A percentile compares a stretch with the other conserved stretches of the same genome.
Conservation (phyloP, 2,113 vertebrate species). For the Ondatra zibethicus region DNA sequence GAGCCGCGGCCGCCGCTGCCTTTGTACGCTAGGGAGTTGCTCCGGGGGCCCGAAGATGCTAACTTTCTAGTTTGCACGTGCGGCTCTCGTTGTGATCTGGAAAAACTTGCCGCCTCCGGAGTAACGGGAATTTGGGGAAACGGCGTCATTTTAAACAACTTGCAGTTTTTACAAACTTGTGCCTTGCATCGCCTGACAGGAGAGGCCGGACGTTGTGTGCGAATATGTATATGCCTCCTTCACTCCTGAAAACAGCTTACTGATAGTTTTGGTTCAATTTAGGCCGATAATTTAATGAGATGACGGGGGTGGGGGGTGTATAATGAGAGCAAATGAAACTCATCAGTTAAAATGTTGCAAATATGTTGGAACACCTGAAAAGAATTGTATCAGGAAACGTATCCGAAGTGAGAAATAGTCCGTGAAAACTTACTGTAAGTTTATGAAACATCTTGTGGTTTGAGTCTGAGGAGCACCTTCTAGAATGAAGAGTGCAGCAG, state of each 20-base stretch:
- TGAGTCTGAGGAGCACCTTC: not conserved
- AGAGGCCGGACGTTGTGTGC: not conserved
- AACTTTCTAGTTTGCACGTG: constrained; percentile 73
- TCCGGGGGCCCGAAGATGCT: not conserved
- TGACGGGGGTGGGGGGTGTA: not conserved
- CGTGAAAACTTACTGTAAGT: constrained; percentile 25
- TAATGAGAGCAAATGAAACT: not conserved
- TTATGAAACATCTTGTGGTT: constrained; percentile 26
- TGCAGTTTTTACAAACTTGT: not conserved
- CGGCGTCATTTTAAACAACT: not conserved
- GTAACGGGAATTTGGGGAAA: constrained; percentile 40
- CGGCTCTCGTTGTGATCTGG: constrained; percentile 45
- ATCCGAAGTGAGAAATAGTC: not conserved
- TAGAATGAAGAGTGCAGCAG: not conserved
- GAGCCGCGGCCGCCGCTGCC: not conserved
- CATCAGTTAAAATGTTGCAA: not conserved
- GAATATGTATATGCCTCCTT: not conserved
- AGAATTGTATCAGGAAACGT: not conserved
- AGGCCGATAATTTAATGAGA: not conserved
- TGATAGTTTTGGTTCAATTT: not conserved
- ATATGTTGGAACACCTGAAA: not conserved
- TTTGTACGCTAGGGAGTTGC: constrained; percentile 61
- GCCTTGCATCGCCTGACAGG: constrained; percentile 47
- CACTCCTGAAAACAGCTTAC: not conserved
- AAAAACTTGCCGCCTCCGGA: constrained; percentile 22